Evolutionary conservation across 2,797 vertebrate species (phyloP), one percentile per base, ranked within the genome.

Genomic region (Lacerta agilis): DNA sequence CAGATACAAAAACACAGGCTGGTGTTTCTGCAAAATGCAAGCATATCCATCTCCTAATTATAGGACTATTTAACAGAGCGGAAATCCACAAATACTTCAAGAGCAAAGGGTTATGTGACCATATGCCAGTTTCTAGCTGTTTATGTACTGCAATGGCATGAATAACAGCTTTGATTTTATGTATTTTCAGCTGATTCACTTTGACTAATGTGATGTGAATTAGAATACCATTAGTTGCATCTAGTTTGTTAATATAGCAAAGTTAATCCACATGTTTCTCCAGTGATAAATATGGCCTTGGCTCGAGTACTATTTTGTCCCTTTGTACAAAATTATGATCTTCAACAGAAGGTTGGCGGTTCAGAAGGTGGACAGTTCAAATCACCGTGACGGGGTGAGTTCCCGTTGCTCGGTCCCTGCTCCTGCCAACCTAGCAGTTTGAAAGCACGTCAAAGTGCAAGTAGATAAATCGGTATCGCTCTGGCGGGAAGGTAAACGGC

Each of bases 81-180:
- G 36, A 64, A 81, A 81, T 64, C 79, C 61, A 67, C 58, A 82
- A 41, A 82, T 80, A 80, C 58, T 61, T 43, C 61, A 82, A 67
- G 80, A 67, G 80, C 61, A 9, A 77, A 77, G 67, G 80, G 36
- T 82, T 66, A 43, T 41, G 11, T 82, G 61, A 5, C 61, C 80
- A 67, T 82, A 67, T 67, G 80, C 61, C 61, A 82, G 13, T 25
- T 82, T 82, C 61, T 67, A 67, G 23, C 25, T 82, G 61, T 67
- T 82, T 67, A 36, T 25, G 25, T 29, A 29, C 61, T 67, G 61
- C 80, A 41, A 67, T 43, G 36, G 61, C 61, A 79, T 79, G 55
- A 79, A 58, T 82, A 82, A 82, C 64, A 67, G 80, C 58, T 43
- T 67, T 43, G 36, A 23, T 43, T 67, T 43, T 82, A 67, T 82